phyloP scores from a whole-genome alignment of 2,113 vertebrate species.

The Actinemys pallida region DNA sequence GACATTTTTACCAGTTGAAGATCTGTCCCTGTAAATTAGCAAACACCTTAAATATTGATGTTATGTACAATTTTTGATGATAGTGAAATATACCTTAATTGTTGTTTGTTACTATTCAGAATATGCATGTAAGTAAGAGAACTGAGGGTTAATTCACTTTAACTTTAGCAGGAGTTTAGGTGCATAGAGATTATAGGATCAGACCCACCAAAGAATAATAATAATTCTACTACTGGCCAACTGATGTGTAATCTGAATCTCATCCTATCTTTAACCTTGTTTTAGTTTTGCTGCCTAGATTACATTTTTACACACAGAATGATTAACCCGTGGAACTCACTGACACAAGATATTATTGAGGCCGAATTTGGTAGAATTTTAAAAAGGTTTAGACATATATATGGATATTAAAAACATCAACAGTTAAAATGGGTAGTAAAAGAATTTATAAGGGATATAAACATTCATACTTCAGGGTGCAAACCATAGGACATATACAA shows the following conservation, averaged over 20 bases:
- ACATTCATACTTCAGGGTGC: rapidly evolving
- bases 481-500: neutral
- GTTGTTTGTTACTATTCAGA: neutral
- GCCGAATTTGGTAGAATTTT: neutral
- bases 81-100: neutral
- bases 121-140: neutral
- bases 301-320: neutral
- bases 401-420: neutral
- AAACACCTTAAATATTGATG: neutral
- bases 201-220: rapidly evolving
- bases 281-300: neutral
- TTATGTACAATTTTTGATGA: neutral
- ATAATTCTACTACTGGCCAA: rapidly evolving
- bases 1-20: neutral
- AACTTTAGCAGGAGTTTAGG: neutral
- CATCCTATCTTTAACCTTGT: neutral
- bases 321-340: neutral
- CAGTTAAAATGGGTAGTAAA: neutral
- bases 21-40: neutral
- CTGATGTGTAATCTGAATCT: neutral
- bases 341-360: neutral
- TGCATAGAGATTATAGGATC: neutral
- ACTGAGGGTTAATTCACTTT: neutral
- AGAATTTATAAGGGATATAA: neutral
- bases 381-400: neutral